phyloP scores from a whole-genome alignment of 2,797 vertebrate species.

The Carcharodon carcharias region DNA sequence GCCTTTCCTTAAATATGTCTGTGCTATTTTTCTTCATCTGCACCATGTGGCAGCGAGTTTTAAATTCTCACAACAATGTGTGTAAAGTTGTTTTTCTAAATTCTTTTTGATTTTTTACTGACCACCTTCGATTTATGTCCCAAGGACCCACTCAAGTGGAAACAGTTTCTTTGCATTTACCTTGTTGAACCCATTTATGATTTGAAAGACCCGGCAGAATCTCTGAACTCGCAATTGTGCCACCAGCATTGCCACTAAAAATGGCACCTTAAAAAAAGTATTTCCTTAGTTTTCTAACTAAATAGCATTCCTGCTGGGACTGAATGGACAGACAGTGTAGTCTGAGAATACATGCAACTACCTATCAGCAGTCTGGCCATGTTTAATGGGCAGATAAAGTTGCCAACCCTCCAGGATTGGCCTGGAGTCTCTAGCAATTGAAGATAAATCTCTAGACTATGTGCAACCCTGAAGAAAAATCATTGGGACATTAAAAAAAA shows the following conservation, averaged over 20 bases:
- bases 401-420: no score
- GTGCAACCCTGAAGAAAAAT: no score
- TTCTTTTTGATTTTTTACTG: background rate
- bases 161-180: background rate
- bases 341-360: background rate
- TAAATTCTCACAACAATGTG: background rate
- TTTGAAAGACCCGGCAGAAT: background rate
- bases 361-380: background rate
- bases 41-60: background rate
- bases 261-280: background rate
- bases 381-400: background rate
- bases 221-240: background rate
- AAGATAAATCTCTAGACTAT: no score
- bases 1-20: background rate
- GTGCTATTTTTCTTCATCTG: background rate
- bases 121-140: background rate
- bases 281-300: background rate
- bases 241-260: background rate
- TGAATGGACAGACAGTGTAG: background rate
- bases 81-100: background rate
- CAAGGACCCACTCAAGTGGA: background rate
- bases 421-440: no score
- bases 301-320: background rate
- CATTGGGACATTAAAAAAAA: no score
- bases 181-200: background rate